Percentiles rank a stretch among this genome's conserved stretches.
Conservation (phyloP, 2,888 invertebrate species). For the Trisateles emortualis region DNA sequence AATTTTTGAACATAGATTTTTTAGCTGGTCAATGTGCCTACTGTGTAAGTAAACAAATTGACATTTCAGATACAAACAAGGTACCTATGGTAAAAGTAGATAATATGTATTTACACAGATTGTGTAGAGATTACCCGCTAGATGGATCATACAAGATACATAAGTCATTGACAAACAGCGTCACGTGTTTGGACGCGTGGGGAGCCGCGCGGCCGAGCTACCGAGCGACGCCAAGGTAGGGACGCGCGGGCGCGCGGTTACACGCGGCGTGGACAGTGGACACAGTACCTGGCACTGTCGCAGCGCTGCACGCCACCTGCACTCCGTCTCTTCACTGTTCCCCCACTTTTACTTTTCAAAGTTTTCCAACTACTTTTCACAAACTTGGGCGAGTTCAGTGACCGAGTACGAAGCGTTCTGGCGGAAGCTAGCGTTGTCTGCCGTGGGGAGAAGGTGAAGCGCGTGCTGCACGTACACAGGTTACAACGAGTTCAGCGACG, state of each 20-base stretch:
- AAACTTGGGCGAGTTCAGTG: constrained; percentile 61
- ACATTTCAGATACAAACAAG: constrained; percentile 7
- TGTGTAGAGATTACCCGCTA: constrained; percentile 18
- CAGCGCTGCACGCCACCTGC: constrained; percentile 69
- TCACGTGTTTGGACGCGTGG: constrained; percentile 63
- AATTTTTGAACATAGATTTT: constrained; percentile 4
- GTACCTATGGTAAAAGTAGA: constrained; percentile 17
- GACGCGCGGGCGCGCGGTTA: constrained; percentile 41
- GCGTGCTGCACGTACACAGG: constrained; percentile 81
- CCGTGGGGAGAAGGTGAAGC: constrained; percentile 72
- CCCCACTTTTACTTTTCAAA: constrained; percentile 65
- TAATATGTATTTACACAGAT: constrained; percentile 18
- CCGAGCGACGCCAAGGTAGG: constrained; percentile 45
- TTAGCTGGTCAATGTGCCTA: neutral
- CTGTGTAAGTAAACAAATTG: constrained; percentile 2
- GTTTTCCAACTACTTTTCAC: constrained; percentile 72
- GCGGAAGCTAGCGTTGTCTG: constrained; percentile 74
- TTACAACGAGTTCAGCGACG: constrained; percentile 84
- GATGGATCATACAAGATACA: constrained; percentile 29
- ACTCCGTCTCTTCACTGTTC: constrained; percentile 68
- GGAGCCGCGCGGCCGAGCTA: constrained; percentile 49
- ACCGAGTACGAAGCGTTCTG: constrained; percentile 68
- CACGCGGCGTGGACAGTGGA: constrained; percentile 47
- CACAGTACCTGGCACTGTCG: constrained; percentile 79
- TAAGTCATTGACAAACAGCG: constrained; percentile 43